Percentiles rank a stretch among this genome's conserved stretches.
These are phyloP conservation scores for Ellobius talpinus DNA, from an alignment of 2,113 vertebrate genomes.

Conservation along the genomic window DNA sequence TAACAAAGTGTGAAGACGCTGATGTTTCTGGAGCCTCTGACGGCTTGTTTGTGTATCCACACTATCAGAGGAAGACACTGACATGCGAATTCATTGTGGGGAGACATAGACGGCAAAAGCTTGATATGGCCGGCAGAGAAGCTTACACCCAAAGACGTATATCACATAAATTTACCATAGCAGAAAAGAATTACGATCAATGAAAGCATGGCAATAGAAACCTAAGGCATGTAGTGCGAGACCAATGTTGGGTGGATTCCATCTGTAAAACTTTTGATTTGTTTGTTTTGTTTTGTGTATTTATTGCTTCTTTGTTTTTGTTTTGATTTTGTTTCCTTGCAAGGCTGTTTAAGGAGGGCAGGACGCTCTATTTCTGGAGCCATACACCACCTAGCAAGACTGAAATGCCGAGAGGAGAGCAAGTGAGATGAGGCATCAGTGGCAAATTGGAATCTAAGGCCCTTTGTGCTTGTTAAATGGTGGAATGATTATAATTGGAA, in stretches of 20 bases:
- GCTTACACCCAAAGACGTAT: not conserved
- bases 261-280: not conserved
- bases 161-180: constrained; percentile 74
- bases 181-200: constrained; percentile 74
- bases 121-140: constrained; percentile 71
- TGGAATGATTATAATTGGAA: constrained; percentile 93
- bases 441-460: constrained; percentile 92
- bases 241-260: constrained; percentile 81
- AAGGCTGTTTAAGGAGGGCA: constrained; percentile 81
- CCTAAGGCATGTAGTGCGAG: constrained; percentile 78
- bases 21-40: constrained; percentile 53
- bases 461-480: constrained; percentile 94
- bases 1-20: constrained; percentile 81
- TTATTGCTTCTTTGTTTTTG: not conserved
- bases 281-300: not conserved
- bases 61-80: constrained; percentile 52
- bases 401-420: constrained; percentile 90
- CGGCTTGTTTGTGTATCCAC: constrained; percentile 48
- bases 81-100: constrained; percentile 77
- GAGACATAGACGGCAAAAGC: constrained; percentile 66
- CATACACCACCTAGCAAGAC: constrained; percentile 85
- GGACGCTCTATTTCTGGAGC: constrained; percentile 84
- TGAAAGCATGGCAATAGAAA: constrained; percentile 80
- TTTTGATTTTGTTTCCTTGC: constrained; percentile 64
- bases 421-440: constrained; percentile 90